Evolutionary conservation across 2,113 vertebrate genomes (phyloP).

Genomic region (Platichthys flesus): DNA sequence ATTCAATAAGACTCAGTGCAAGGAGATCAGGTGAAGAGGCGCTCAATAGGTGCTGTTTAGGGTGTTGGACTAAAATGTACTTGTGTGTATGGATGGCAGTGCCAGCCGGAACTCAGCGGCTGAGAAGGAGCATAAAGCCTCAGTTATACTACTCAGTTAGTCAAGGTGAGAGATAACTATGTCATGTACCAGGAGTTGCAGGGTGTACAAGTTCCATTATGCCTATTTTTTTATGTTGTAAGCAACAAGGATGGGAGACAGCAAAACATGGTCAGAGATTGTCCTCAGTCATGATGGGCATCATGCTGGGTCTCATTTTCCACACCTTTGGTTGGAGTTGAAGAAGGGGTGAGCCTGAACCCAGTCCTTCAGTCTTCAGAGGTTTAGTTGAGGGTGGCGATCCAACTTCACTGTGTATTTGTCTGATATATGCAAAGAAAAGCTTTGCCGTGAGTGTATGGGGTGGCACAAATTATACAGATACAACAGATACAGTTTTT

Average conservation of each 20-base stretch:
- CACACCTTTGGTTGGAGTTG: too few relatives aligned
- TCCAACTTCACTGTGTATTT: background rate
- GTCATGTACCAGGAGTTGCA: too few relatives aligned
- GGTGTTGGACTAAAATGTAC: background rate
- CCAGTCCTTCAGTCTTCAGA: background rate
- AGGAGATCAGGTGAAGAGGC: background rate
- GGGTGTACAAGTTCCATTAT: too few relatives aligned
- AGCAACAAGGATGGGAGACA: background rate
- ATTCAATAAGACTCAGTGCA: background rate
- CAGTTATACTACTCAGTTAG: too few relatives aligned
- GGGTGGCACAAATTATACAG: background rate
- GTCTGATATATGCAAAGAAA: background rate
- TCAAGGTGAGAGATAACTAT: too few relatives aligned
- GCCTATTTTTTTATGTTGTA: too few relatives aligned
- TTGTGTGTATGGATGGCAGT: too few relatives aligned
- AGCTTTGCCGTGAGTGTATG: background rate
- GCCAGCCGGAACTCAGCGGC: too few relatives aligned
- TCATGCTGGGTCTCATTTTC: background rate
- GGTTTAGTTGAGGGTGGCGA: background rate
- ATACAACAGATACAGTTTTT: background rate
- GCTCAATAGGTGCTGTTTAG: background rate
- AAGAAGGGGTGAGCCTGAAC: too few relatives aligned
- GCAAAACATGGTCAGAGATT: background rate
- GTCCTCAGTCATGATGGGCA: background rate
- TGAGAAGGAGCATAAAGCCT: too few relatives aligned